These are phyloP conservation scores for Acanthurus lineatus DNA, from an alignment of 2,797 vertebrate species.

Conservation along the genomic window DNA sequence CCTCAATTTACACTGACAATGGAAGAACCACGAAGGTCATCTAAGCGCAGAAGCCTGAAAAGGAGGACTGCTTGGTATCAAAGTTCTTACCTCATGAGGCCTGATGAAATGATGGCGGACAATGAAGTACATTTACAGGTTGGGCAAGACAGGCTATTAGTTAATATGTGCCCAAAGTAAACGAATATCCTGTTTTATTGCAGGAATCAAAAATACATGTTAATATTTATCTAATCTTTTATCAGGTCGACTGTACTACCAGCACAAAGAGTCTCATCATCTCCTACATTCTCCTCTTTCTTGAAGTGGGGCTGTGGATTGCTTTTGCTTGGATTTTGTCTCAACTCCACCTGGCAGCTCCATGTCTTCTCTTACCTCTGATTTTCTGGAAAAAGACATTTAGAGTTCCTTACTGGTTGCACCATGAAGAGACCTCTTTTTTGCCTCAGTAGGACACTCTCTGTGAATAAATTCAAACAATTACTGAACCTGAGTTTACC, in stretches of 20 bases:
- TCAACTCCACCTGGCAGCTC: slow-evolving; percentile 48
- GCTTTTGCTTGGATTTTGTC: slow-evolving; percentile 55
- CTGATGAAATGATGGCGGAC: neutral
- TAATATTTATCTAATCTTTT: neutral
- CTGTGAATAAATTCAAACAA: neutral
- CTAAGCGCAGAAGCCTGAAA: neutral
- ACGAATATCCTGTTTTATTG: neutral
- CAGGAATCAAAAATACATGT: neutral
- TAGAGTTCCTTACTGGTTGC: neutral
- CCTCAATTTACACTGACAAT: neutral
- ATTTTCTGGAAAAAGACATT: neutral
- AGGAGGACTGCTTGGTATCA: neutral
- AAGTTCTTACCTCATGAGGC: neutral
- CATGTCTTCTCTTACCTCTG: slow-evolving; percentile 60
- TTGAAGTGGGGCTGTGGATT: slow-evolving; percentile 58
- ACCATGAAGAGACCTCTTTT: neutral
- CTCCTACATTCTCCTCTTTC: slow-evolving; percentile 29
- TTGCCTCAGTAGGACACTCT: neutral
- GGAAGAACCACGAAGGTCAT: neutral
- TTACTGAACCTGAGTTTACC: neutral
- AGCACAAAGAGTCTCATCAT: neutral
- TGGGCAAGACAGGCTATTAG: neutral
- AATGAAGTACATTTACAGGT: neutral
- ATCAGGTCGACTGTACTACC: neutral
- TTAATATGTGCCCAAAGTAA: neutral